Percentiles rank a stretch among this genome's conserved stretches.
Conservation (phyloP, 1,140 invertebrate species). For the Laodelphax striatellus region DNA sequence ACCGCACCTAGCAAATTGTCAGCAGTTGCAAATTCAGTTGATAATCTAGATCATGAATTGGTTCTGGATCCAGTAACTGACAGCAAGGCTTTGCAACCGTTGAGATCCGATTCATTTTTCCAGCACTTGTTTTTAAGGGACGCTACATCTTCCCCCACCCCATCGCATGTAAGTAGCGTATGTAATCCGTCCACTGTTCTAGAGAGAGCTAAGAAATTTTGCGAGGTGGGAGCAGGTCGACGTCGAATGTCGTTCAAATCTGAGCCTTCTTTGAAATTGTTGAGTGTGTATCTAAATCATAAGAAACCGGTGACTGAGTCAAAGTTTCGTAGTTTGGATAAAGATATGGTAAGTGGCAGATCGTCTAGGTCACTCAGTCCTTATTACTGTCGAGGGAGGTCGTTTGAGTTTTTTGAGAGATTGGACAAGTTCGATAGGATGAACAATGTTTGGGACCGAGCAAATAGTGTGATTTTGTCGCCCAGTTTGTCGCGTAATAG, state of each 20-base stretch:
- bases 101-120: slow-evolving; percentile 51
- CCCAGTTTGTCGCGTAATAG: slow-evolving; percentile 16
- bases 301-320: slow-evolving; percentile 59
- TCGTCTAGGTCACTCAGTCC: slow-evolving; percentile 36
- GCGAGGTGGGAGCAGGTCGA: slow-evolving; percentile 3
- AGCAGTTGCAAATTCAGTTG: background rate
- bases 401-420: slow-evolving; percentile 28
- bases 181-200: slow-evolving; percentile 40
- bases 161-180: slow-evolving; percentile 26
- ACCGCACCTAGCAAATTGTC: background rate
- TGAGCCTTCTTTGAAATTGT: slow-evolving; percentile 42
- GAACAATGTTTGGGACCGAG: slow-evolving; percentile 23
- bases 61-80: background rate
- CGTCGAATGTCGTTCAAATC: slow-evolving; percentile 26
- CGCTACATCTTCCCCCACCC: slow-evolving; percentile 20
- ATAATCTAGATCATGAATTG: too few relatives aligned
- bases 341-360: slow-evolving; percentile 28
- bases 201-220: slow-evolving; percentile 48
- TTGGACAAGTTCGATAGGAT: slow-evolving; percentile 33
- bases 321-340: slow-evolving; percentile 53
- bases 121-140: slow-evolving; percentile 53
- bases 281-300: slow-evolving; percentile 49
- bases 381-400: slow-evolving; percentile 25
- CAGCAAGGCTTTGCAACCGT: slow-evolving; percentile 14
- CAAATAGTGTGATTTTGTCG: slow-evolving; percentile 2